A percentile compares a stretch with the other conserved stretches of the same genome.
Conservation (phyloP, 2,113 vertebrate genomes). For the Ornithorhynchus anatinus region DNA sequence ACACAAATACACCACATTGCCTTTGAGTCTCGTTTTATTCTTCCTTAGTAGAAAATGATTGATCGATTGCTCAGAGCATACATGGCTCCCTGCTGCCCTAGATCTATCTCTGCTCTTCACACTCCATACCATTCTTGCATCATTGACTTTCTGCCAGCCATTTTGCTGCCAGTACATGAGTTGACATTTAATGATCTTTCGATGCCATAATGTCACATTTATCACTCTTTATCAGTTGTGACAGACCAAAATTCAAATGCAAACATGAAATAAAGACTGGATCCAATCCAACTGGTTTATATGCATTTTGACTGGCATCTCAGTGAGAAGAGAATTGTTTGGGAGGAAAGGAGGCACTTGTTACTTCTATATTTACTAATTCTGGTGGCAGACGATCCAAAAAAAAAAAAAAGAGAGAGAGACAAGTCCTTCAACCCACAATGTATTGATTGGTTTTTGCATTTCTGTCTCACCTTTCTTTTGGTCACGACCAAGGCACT, state of each 20-base stretch:
- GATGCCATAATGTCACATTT: conserved; percentile 82
- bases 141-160: conserved; percentile 90
- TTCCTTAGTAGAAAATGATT: conserved; percentile 63
- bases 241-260: conserved; percentile 75
- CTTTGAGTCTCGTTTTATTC: conserved; percentile 62
- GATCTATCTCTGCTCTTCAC: conserved; percentile 53
- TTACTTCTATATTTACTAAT: conserved; percentile 26
- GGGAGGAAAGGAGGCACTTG: conserved; percentile 33
- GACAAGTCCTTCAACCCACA: too few relatives aligned
- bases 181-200: conserved; percentile 91
- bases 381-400: too few relatives aligned
- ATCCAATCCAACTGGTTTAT: conserved; percentile 51
- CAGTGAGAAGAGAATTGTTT: conserved; percentile 49
- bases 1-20: conserved; percentile 29
- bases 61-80: conserved; percentile 72
- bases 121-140: conserved; percentile 53
- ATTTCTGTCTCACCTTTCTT: too few relatives aligned
- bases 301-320: conserved; percentile 62
- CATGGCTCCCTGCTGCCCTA: conserved; percentile 53
- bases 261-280: conserved; percentile 66
- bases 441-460: too few relatives aligned
- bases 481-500: too few relatives aligned
- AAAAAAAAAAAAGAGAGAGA: too few relatives aligned
- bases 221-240: conserved; percentile 77
- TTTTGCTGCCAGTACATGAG: conserved; percentile 77